These are phyloP conservation scores for Tachyglossus aculeatus DNA, from an alignment of 2,797 vertebrate species.

Conservation along the genomic window DNA sequence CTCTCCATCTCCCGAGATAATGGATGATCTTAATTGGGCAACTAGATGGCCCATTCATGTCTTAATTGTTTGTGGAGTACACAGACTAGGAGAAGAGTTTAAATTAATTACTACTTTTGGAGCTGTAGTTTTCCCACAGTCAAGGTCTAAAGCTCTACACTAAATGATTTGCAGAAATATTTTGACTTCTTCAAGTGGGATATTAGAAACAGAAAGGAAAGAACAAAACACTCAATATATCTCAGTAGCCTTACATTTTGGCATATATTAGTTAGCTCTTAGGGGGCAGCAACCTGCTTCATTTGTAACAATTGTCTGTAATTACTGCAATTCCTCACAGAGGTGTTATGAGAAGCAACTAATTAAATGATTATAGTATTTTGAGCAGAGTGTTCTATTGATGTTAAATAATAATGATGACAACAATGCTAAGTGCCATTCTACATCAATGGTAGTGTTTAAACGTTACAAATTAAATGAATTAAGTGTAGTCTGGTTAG, in stretches of 20 bases:
- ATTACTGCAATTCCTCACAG: conserved; percentile 14
- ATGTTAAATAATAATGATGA: background rate
- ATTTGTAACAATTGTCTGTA: conserved; percentile 30
- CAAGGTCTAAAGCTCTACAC: too few relatives aligned
- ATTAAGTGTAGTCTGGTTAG: too few relatives aligned
- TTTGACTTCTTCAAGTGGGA: background rate
- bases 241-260: conserved; percentile 2
- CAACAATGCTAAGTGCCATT: background rate
- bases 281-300: conserved; percentile 3
- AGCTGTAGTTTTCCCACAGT: too few relatives aligned
- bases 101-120: too few relatives aligned
- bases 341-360: conserved; percentile 10
- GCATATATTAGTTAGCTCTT: conserved; percentile 2
- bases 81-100: too few relatives aligned
- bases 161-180: too few relatives aligned
- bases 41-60: too few relatives aligned
- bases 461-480: too few relatives aligned
- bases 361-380: conserved; percentile 32
- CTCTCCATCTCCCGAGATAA: too few relatives aligned
- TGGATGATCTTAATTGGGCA: too few relatives aligned
- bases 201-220: background rate
- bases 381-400: conserved; percentile 6
- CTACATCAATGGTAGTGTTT: background rate
- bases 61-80: too few relatives aligned
- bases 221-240: background rate